Evolutionary conservation across 2,797 vertebrate genomes (phyloP).

Genomic region (Channallabes apus): DNA sequence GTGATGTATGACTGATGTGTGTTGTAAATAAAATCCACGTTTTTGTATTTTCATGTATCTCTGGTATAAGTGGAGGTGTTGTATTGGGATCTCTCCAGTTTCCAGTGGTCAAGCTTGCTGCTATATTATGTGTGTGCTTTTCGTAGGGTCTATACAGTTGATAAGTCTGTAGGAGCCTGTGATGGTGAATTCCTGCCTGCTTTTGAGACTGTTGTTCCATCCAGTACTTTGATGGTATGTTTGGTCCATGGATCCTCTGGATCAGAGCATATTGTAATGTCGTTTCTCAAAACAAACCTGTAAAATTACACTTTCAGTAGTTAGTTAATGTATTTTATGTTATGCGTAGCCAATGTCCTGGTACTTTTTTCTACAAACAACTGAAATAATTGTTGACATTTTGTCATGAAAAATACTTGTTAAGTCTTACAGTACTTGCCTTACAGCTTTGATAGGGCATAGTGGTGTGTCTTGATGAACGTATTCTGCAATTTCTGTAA

Average conservation of each 20-base stretch:
- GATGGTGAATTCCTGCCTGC: no score
- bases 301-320: not conserved
- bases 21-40: not conserved
- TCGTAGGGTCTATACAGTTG: no score
- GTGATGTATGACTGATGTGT: not conserved
- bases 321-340: not conserved
- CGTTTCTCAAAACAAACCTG: accelerated
- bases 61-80: not conserved
- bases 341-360: not conserved
- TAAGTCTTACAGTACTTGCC: constrained; percentile 18
- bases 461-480: accelerated
- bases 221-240: no score
- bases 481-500: accelerated
- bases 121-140: not conserved
- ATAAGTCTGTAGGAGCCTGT: no score
- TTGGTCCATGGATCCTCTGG: no score
- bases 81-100: not conserved
- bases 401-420: no score
- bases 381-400: no score
- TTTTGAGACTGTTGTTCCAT: no score
- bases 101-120: not conserved
- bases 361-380: no score
- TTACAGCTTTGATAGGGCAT: not conserved
- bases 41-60: not conserved
- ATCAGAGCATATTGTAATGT: not conserved